Base-by-base conservation (phyloP, 1,140 invertebrate species). In the Ridgeia piscesae region DNA sequence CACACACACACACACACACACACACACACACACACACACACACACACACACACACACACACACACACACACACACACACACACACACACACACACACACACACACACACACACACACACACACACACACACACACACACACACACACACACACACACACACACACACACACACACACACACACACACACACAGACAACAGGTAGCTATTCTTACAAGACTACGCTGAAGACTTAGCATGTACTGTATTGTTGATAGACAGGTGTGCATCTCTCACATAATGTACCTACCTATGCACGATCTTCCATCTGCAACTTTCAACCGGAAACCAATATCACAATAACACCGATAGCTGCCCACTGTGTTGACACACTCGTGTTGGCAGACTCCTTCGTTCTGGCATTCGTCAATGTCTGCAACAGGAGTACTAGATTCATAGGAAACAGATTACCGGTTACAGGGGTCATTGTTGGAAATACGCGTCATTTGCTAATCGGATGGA, bases 131-230 rank as follows among this genome's bases (percentile, higher is more conserved):
- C 89, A 89, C 89, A 89, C 89, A 89, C 89, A 89, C 89, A 89
- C 89, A 89, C 89, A 34, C 89, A 89, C 89, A 89, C 89, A 89
- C 33, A 89, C 89, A 89, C 89, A 89, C 89, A 89, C 89, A 89
- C 89, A 89, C 89, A 89, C 89, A 89, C 89, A 89, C 89, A 89
- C 89, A 89, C 89, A 89, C 89, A 89, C 89, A 89, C 89, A 89
- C 89, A 89, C 89, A 89, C 89, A 89, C 89, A 6, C 89, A 89
- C 89, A 6, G 4, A 89, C 89, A 89, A n/a, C n/a, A n/a, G 27
- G 58, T 21, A 77, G 58, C 2, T 31, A 21, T 77, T 77, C 2
- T 77, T 77, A 77, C 27, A 77, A 27, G 58, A 77, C 58, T 21
- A 77, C 14, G 58, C 27, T 2, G 17, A 77, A 77, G 58, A 77